phyloP scores from a whole-genome alignment of 2,113 vertebrate genomes.

The Grus americana region DNA sequence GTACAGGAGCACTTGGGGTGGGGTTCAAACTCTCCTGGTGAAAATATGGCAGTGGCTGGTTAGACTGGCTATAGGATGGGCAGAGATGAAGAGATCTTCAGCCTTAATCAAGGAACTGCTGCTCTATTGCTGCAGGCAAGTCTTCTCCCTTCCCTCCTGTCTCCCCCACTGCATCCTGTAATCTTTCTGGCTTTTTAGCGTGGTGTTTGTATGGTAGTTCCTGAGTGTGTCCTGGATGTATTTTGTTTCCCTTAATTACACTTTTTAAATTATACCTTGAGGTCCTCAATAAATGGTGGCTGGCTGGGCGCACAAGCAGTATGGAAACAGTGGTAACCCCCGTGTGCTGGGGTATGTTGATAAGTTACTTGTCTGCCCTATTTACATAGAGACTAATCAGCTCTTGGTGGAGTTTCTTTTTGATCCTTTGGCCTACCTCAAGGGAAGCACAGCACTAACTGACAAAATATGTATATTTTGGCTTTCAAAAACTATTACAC shows the following conservation, averaged over 20 bases:
- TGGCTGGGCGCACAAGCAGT: not conserved
- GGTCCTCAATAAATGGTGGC: not conserved
- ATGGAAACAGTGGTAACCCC: not conserved
- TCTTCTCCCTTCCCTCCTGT: not conserved
- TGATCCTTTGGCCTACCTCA: slow-evolving; percentile 48
- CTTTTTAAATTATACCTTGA: not conserved
- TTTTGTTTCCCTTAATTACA: not conserved
- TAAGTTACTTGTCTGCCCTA: not conserved
- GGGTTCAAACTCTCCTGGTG: not conserved
- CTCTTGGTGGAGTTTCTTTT: slow-evolving; percentile 29
- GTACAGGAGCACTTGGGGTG: not conserved
- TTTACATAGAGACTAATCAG: slow-evolving; percentile 43
- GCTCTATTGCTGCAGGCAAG: not conserved
- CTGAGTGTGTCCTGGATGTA: not conserved
- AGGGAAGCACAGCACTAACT: slow-evolving; percentile 27
- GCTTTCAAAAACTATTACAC: slow-evolving; percentile 54
- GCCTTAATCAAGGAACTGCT: not conserved
- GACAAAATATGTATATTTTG: slow-evolving; percentile 63
- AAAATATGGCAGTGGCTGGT: not conserved
- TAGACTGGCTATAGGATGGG: not conserved
- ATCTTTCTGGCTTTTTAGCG: not conserved
- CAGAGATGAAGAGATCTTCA: not conserved
- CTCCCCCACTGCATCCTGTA: not conserved
- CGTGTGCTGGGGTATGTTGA: not conserved
- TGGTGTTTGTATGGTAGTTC: not conserved